Percentiles rank a stretch among this genome's conserved stretches.
Evolutionary conservation across 2,113 vertebrate genomes (phyloP).

Genomic region (Nothocercus julius): DNA sequence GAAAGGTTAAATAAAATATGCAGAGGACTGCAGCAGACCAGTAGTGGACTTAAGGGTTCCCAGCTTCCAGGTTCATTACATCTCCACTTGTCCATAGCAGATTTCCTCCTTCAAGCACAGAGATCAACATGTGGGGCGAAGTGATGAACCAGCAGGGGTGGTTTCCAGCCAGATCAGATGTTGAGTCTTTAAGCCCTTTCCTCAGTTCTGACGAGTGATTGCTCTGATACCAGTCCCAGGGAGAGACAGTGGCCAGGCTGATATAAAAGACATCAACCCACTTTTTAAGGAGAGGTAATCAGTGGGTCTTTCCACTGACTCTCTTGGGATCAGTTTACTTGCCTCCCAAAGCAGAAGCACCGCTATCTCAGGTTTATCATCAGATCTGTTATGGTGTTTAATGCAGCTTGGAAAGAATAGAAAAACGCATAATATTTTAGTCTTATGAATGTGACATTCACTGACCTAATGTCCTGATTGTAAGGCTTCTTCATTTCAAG

Average conservation of each 20-base stretch:
- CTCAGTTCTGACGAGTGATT: neutral
- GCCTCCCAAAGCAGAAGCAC: neutral
- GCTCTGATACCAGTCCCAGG: neutral
- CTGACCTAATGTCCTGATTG: neutral
- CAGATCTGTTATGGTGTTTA: neutral
- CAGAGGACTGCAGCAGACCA: neutral
- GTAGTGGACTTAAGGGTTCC: too few species aligned
- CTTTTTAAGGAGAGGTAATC: neutral
- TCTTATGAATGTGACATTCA: neutral
- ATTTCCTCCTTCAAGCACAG: neutral
- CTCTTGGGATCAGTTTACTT: neutral
- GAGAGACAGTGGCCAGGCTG: neutral
- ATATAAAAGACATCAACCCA: neutral
- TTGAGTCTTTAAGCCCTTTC: neutral
- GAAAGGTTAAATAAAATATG: neutral
- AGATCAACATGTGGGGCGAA: neutral
- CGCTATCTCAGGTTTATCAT: neutral
- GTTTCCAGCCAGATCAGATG: neutral
- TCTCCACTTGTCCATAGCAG: neutral
- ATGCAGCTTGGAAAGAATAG: neutral
- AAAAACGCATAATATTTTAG: neutral
- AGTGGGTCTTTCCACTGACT: neutral
- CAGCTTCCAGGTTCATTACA: neutral
- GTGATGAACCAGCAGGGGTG: neutral
- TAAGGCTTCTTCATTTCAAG: neutral